phyloP scores from a whole-genome alignment of 2,113 vertebrate genomes.

The Notiomystis cincta region DNA sequence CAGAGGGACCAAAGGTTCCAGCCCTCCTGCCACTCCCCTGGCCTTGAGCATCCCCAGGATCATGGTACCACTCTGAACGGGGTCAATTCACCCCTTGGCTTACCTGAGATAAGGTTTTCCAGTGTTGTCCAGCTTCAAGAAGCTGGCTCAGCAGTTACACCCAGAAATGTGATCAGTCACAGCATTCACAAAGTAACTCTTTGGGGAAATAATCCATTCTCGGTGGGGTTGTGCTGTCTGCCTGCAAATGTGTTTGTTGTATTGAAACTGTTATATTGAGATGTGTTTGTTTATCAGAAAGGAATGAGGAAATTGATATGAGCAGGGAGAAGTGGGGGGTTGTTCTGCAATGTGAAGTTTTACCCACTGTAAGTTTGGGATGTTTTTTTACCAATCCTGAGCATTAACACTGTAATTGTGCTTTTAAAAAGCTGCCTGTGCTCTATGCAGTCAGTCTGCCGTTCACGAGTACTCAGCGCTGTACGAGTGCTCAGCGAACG shows the following conservation, averaged over 20 bases:
- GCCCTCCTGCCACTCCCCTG: not conserved
- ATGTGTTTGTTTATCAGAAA: not conserved
- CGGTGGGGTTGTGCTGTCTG: not conserved
- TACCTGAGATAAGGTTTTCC: not conserved
- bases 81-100: not conserved
- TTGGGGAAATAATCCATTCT: not conserved
- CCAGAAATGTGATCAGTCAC: not conserved
- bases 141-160: not conserved
- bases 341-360: not conserved
- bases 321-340: fast-evolving
- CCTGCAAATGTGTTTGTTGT: not conserved
- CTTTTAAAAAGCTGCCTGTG: not conserved
- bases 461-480: not conserved
- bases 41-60: not conserved
- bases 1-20: not conserved
- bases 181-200: not conserved
- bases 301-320: not conserved
- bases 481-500: fast-evolving
- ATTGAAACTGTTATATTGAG: not conserved
- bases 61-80: not conserved
- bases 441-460: not conserved
- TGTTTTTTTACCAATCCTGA: not conserved
- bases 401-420: fast-evolving
- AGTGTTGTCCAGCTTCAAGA: not conserved
- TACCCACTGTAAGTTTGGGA: not conserved